Conservation (phyloP, 2,888 invertebrate genomes). For the Dicranocentrus wangi region DNA sequence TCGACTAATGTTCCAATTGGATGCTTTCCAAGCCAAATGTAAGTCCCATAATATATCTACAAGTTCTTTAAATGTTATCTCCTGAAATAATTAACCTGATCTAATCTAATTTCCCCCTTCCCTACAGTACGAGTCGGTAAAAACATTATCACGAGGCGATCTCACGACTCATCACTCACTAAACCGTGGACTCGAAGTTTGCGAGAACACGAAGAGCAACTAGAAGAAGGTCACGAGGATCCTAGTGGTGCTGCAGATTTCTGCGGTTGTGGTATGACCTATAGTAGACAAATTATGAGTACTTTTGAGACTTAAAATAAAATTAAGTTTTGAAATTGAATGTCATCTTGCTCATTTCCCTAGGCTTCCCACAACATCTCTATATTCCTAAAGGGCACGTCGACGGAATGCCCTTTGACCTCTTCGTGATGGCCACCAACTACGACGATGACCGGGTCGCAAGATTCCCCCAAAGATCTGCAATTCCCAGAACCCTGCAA, state of each 20-base stretch:
- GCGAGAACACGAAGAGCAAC: not conserved
- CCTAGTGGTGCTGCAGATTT: conserved; percentile 25
- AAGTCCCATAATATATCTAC: too few species aligned
- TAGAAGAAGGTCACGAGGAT: conserved; percentile 19
- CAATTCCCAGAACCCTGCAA: conserved; percentile 50
- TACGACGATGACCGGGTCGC: conserved; percentile 58
- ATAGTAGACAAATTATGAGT: not conserved
- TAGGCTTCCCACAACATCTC: conserved; percentile 87
- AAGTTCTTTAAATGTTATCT: too few species aligned
- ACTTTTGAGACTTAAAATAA: not conserved
- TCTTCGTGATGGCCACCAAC: conserved; percentile 66
- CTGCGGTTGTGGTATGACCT: conserved; percentile 37
- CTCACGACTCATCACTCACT: conserved; percentile 43
- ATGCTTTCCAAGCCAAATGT: conserved; percentile 54
- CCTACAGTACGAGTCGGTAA: conserved; percentile 41
- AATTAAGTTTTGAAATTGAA: conserved; percentile 74
- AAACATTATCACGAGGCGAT: conserved; percentile 40
- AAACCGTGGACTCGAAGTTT: conserved; percentile 39
- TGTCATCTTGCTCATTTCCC: too few species aligned
- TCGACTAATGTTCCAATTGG: conserved; percentile 59
- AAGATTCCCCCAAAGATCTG: conserved; percentile 34
- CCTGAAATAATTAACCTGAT: too few species aligned
- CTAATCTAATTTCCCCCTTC: too few species aligned
- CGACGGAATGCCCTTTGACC: conserved; percentile 75
- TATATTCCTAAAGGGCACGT: conserved; percentile 82